phyloP scores from a whole-genome alignment of 1,140 invertebrate genomes.

The Saccostrea echinata region DNA sequence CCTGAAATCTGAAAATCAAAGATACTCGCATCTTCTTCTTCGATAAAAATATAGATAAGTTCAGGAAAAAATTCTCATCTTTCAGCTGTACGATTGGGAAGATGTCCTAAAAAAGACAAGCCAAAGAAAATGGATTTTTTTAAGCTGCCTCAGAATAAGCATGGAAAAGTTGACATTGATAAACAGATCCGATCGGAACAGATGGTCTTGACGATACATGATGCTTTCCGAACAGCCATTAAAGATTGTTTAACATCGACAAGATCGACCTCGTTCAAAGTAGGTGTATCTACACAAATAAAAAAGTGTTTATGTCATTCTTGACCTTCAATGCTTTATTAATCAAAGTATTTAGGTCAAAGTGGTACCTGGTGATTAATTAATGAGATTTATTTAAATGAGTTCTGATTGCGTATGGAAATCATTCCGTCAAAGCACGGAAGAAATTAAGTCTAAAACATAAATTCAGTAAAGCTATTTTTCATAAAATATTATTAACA shows the following conservation, averaged over 20 bases:
- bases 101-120: constrained; percentile 72
- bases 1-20: too few relatives aligned
- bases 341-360: background rate
- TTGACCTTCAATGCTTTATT: background rate
- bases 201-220: constrained; percentile 71
- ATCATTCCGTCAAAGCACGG: too few relatives aligned
- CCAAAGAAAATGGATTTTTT: constrained; percentile 68
- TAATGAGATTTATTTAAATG: background rate
- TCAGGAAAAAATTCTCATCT: background rate
- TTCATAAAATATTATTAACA: too few relatives aligned
- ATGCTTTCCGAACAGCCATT: constrained; percentile 65
- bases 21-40: too few relatives aligned
- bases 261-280: constrained; percentile 1
- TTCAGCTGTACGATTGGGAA: constrained; percentile 69
- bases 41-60: background rate
- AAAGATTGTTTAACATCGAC: constrained; percentile 51
- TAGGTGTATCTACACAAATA: background rate
- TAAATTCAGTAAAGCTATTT: too few relatives aligned
- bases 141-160: constrained; percentile 66
- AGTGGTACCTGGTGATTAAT: background rate
- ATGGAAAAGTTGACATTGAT: constrained; percentile 67
- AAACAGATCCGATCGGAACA: constrained; percentile 72
- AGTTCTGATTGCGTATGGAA: too few relatives aligned
- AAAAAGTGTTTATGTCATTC: background rate
- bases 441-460: too few relatives aligned